phyloP scores from a whole-genome alignment of 2,113 vertebrate species.

The Pan troglodytes region NHGRI_mPanTro3-v2.1_pri NC_072411.2:123621001-123621500 shows the following conservation, averaged over 20 bases:
- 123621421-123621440: constrained; percentile 23
- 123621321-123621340: too few species aligned
- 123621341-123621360: background rate
- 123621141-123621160: background rate
- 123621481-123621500: background rate
- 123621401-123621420: background rate
- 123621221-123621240: background rate
- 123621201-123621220: background rate
- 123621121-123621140: constrained; percentile 10
- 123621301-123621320: background rate
- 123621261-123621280: too few species aligned
- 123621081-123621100: constrained; percentile 34
- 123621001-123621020: background rate
- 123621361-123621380: background rate
- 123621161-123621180: background rate
- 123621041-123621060: background rate
- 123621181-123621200: background rate
- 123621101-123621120: background rate
- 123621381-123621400: background rate
- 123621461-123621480: background rate
- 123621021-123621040: constrained; percentile 21
- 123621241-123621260: rapidly evolving
- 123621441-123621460: background rate
- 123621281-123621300: background rate
- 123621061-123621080: constrained; percentile 10